These are phyloP conservation scores for Sclerurus mexicanus DNA, from an alignment of 2,113 vertebrate genomes.

Conservation along the genomic window DNA sequence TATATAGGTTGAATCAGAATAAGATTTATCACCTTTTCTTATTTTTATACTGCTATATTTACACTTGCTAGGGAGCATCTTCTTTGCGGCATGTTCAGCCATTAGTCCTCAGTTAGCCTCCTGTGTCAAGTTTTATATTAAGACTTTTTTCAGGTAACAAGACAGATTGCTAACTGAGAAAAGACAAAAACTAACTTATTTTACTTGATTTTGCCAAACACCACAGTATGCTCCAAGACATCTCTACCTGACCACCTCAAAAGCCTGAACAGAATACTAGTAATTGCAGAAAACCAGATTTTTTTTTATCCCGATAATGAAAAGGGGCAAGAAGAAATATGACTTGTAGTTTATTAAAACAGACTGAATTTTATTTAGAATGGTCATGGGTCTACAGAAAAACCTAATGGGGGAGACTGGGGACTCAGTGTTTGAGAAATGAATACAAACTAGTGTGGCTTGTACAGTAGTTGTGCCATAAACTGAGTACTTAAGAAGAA, in stretches of 20 bases:
- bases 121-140: not conserved
- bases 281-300: not conserved
- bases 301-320: not conserved
- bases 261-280: not conserved
- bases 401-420: not conserved
- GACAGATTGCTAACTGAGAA: not conserved
- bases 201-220: not conserved
- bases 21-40: not conserved
- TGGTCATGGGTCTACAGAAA: not conserved
- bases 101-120: not conserved
- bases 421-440: not conserved
- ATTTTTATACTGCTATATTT: not conserved
- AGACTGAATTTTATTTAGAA: not conserved
- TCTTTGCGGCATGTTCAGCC: not conserved
- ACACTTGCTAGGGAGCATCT: not conserved
- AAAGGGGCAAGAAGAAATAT: not conserved
- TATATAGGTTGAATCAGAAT: not conserved
- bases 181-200: not conserved
- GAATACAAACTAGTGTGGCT: not conserved
- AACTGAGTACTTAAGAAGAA: constrained; percentile 3
- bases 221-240: not conserved
- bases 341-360: not conserved
- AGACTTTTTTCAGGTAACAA: not conserved
- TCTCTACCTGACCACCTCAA: not conserved
- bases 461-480: not conserved